Evolutionary conservation across 1,140 invertebrate genomes (phyloP), one percentile per base, ranked within the genome.

Genomic region (Nasonia longicornis): DNA sequence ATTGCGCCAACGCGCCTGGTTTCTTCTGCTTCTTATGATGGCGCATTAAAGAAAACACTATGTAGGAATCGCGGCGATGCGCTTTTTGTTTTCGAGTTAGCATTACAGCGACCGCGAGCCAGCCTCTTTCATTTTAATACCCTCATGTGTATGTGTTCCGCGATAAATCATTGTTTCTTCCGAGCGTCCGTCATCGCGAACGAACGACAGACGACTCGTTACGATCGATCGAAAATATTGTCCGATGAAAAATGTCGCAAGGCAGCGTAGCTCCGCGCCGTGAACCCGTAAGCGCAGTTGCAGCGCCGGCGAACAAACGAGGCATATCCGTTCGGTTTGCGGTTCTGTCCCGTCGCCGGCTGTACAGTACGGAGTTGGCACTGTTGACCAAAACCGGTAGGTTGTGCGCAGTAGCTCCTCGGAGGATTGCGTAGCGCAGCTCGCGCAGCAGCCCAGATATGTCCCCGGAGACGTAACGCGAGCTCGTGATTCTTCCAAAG

Each of bases 301-400:
- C 26, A 3, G 31, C 81, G 52, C n/a, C 38, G 58, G 38, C 58
- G 70, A 79, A 79, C 73, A 82, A 88, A 87, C 86, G 83, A 86
- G 82, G 48, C 84, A 84, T 79, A 87, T 88, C 87, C 86, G 85
- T 83, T 82, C 78, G 84, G 85, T 75, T 84, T 58, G 84, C 82
- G 77, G 71, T 83, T 79, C 70, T 83, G 42, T 64, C 63, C 6
- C 63, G 63, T n/a, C 81, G 77, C 82, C 45, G 45, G 45, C 10
- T 42, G 38, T 67, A 67, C 20, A 82, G 80, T 81, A 64, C 78
- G 16, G 72, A 83, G 83, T 71, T 85, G 80, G 80, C 76, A 84
- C 73, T 66, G 72, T 86, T 86, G 84, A 89, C 88, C 88, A 90
- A 90, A 89, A 86, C 83, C 42, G 86, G 88, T 84, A 86, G 87